These are phyloP conservation scores for Caloenas nicobarica DNA, from an alignment of 2,113 vertebrate species.

Conservation along the genomic window DNA sequence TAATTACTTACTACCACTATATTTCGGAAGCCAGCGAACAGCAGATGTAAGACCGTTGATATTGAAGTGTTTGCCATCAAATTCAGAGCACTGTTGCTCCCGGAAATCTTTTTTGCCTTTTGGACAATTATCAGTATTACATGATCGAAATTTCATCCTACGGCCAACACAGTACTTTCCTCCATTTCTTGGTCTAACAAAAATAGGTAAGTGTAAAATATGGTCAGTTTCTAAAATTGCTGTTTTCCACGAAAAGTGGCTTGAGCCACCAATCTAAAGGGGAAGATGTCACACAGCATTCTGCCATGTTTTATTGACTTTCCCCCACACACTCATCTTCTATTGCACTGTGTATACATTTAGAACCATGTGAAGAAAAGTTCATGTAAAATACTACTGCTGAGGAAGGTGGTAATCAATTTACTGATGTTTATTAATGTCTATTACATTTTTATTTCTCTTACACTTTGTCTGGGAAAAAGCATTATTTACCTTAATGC, in stretches of 20 bases:
- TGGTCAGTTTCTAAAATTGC: not conserved
- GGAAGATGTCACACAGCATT: not conserved
- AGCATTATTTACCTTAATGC: not conserved
- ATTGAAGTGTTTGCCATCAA: conserved; percentile 95
- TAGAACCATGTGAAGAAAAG: not conserved
- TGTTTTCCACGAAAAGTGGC: not conserved
- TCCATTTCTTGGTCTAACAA: conserved; percentile 88
- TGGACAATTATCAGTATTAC: conserved; percentile 93
- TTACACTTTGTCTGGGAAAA: not conserved
- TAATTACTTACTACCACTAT: conserved; percentile 92
- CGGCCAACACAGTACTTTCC: conserved; percentile 95
- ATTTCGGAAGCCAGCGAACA: conserved; percentile 95
- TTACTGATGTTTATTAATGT: not conserved
- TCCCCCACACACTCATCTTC: not conserved
- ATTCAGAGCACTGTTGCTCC: conserved; percentile 93
- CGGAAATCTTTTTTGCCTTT: conserved; percentile 89
- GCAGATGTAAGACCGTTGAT: conserved; percentile 91
- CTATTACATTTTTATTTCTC: not conserved
- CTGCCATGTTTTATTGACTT: not conserved
- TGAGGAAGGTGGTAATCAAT: not conserved
- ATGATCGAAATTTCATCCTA: conserved; percentile 96
- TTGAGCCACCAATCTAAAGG: not conserved
- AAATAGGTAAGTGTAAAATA: conserved; percentile 51
- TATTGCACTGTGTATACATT: not conserved
- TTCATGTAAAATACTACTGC: not conserved